phyloP scores from a whole-genome alignment of 2,888 invertebrate genomes.

The Galerucella nymphaeae region DNA sequence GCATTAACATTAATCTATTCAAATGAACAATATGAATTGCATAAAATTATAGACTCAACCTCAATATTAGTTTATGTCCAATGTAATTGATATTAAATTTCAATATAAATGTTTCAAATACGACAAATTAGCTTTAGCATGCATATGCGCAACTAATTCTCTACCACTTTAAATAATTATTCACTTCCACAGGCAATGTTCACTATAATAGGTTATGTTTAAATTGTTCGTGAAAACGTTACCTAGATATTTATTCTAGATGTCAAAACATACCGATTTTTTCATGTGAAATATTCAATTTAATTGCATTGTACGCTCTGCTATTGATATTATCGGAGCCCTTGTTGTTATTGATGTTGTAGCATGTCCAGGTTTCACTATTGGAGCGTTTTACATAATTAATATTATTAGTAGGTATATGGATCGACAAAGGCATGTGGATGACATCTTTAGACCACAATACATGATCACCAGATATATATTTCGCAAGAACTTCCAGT shows the following conservation, averaged over 20 bases:
- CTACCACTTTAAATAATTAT: background rate
- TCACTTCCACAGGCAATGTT: background rate
- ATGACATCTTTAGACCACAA: too few species aligned
- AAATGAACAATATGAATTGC: conserved; percentile 14
- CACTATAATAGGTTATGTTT: background rate
- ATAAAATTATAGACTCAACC: conserved; percentile 11
- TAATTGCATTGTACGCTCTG: too few species aligned
- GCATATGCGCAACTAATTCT: background rate
- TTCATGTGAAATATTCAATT: background rate
- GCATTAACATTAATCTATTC: conserved; percentile 17
- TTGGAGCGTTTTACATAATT: too few species aligned
- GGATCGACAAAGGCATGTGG: too few species aligned
- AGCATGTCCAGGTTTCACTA: too few species aligned
- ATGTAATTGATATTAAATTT: conserved; percentile 22
- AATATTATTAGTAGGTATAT: too few species aligned
- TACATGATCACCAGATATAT: too few species aligned
- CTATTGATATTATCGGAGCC: too few species aligned
- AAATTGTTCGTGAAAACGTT: background rate
- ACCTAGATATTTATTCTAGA: too few species aligned
- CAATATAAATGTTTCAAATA: conserved; percentile 12
- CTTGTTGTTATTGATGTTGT: too few species aligned
- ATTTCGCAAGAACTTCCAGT: too few species aligned
- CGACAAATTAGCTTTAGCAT: conserved; percentile 9
- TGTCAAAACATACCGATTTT: background rate
- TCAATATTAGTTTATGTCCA: conserved; percentile 2